phyloP scores from a whole-genome alignment of 1,140 invertebrate species.

The Venturia canescens region DNA sequence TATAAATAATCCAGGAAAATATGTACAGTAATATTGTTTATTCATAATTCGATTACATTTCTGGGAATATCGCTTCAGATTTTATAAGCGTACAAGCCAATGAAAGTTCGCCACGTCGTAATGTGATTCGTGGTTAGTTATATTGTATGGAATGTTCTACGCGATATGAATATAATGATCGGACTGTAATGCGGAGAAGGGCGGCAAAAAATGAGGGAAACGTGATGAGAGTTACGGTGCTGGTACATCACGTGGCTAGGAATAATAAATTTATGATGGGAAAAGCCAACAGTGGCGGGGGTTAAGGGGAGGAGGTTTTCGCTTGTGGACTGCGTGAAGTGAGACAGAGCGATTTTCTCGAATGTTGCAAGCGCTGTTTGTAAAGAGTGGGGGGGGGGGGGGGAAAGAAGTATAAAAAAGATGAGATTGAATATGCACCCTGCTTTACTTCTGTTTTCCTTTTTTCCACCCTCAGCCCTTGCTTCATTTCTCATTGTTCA shows the following conservation, averaged over 20 bases:
- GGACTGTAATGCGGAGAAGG: slow-evolving; percentile 41
- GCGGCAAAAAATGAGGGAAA: neutral
- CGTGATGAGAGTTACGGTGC: slow-evolving; percentile 36
- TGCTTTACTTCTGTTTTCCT: neutral
- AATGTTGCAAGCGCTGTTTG: neutral
- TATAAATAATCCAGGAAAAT: too few species aligned
- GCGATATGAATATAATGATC: slow-evolving; percentile 45
- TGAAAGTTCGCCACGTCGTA: slow-evolving; percentile 17
- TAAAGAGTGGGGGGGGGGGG: neutral
- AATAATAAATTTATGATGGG: slow-evolving; percentile 58
- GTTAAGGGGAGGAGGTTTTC: neutral
- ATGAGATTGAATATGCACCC: neutral
- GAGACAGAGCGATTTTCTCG: neutral
- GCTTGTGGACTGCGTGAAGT: neutral
- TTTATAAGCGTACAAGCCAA: neutral
- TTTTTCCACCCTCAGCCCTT: neutral
- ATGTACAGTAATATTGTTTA: too few species aligned
- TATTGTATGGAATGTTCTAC: neutral
- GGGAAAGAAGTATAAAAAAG: neutral
- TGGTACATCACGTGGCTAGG: slow-evolving; percentile 35
- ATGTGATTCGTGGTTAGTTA: slow-evolving; percentile 4
- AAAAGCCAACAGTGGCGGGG: neutral
- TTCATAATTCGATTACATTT: too few species aligned
- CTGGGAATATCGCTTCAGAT: too few species aligned
- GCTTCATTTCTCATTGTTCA: neutral